Evolutionary conservation across 2,797 vertebrate genomes (phyloP), one percentile per base, ranked within the genome.

Genomic region (Brachymystax lenok): DNA sequence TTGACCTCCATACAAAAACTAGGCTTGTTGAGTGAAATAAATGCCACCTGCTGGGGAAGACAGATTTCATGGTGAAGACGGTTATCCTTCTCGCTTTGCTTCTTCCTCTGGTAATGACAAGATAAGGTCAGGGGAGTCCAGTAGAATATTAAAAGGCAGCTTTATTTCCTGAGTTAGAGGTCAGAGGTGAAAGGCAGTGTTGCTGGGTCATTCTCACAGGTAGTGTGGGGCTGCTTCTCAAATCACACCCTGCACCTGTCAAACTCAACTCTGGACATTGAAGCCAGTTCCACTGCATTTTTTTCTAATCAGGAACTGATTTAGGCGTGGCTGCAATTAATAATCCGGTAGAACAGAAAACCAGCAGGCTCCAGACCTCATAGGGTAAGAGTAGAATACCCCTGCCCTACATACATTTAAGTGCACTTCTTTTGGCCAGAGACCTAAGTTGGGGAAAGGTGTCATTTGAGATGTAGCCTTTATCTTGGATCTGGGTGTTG

Each of bases 141-240:
- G 7, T 54, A 21, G 56, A 61, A 24, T 54, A 33, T 21, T 33
- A 52, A n/a, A 79, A 77, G 16, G 83, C 72, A 75, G 77, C 40
- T 88, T 70, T 88, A 88, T 87, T 90, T 83, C 80, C 78, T 69
- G 70, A 77, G 54, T 79, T 68, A 79, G 75, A 68, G 59, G 59
- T 61, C 21, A 24, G n/a, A 21, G 56, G 5, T 19, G 16, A 56
- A 8, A 74, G 6, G 64, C 74, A 21, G 64, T 75, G 24, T 8
- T 52, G 59, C 6, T 33, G 30, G 56, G 71, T 80, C 73, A 19
- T 75, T 71, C 75, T 24, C 79, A 46, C 69, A n/a, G 54, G 69
- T 74, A 54, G 71, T 74, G 50, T 17, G 7, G 56, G 56, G 56
- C 56, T 21, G 5, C n/a, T 10, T 7, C 5, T 61, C 56, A 21